Conservation (phyloP, 1,140 invertebrate species). For the Heliconius himera region DNA sequence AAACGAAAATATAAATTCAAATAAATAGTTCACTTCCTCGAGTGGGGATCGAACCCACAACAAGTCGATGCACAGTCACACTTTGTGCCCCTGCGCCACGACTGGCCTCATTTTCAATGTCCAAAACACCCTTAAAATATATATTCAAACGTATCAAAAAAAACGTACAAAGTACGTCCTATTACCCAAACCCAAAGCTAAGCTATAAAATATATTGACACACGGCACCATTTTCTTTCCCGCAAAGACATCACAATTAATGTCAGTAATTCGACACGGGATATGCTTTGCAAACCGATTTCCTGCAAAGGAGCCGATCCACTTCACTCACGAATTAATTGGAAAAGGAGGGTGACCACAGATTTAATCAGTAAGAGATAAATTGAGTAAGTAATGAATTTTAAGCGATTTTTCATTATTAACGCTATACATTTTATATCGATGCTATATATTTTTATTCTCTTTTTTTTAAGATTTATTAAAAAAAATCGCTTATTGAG, state of each 20-base stretch:
- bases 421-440: not conserved
- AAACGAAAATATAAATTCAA: no score
- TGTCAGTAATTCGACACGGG: conserved; percentile 47
- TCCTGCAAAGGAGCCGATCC: conserved; percentile 50
- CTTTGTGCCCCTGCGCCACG: no score
- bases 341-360: conserved; percentile 57
- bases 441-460: no score
- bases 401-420: not conserved
- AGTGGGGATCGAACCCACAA: no score
- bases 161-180: not conserved
- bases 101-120: no score
- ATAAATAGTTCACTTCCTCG: no score
- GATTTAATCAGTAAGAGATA: conserved; percentile 53
- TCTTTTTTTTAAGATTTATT: no score
- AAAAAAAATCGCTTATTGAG: no score
- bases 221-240: conserved; percentile 27
- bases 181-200: not conserved
- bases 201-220: conserved; percentile 30
- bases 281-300: conserved; percentile 58
- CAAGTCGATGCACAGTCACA: no score
- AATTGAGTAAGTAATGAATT: not conserved
- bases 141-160: not conserved
- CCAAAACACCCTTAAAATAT: not conserved
- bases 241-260: conserved; percentile 42
- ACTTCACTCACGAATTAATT: conserved; percentile 61